phyloP scores from a whole-genome alignment of 1,140 invertebrate species.

The Heliconius himera region DNA sequence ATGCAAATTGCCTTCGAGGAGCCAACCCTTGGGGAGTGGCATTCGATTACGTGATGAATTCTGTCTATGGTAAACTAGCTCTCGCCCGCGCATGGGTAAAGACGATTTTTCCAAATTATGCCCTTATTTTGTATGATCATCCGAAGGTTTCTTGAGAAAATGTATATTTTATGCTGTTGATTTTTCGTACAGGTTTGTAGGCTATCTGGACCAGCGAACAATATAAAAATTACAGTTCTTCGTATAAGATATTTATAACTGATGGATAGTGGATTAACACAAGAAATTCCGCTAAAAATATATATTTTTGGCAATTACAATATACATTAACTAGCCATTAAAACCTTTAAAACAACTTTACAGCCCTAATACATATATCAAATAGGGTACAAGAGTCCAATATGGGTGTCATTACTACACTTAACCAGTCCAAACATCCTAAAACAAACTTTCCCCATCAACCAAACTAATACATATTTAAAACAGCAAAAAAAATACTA shows the following conservation, averaged over 20 bases:
- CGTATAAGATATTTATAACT: no score
- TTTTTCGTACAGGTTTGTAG: background rate
- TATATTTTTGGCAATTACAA: no score
- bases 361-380: no score
- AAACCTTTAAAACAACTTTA: no score
- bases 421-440: no score
- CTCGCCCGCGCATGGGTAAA: slow-evolving; percentile 10
- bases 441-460: no score
- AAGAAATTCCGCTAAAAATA: no score
- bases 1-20: slow-evolving; percentile 59
- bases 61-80: slow-evolving; percentile 34
- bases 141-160: background rate
- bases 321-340: no score
- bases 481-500: background rate
- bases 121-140: background rate
- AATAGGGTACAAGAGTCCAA: no score
- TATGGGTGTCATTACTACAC: no score
- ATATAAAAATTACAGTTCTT: no score
- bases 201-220: background rate
- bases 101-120: slow-evolving; percentile 9
- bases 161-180: background rate
- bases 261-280: no score
- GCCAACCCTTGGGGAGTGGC: slow-evolving; percentile 38
- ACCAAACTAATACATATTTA: background rate
- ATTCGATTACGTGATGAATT: slow-evolving; percentile 62